Evolutionary conservation across 2,797 vertebrate species (phyloP).

Genomic region (Dendrocincla tyrannina): DNA sequence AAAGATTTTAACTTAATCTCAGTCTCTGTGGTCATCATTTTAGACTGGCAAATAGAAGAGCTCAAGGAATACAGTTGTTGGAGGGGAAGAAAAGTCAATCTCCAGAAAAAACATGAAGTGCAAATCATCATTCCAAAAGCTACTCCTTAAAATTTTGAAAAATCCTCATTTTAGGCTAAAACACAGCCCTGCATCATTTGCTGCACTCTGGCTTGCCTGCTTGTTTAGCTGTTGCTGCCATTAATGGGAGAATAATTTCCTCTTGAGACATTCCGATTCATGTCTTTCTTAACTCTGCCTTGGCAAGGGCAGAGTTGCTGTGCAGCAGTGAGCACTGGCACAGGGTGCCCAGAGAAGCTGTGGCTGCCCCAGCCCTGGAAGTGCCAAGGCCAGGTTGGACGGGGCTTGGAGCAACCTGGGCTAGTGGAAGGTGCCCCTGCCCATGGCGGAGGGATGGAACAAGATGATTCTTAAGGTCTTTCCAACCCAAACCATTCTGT

Average conservation of each 20-base stretch:
- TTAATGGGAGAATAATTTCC: constrained; percentile 61
- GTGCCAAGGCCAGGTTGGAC: not conserved
- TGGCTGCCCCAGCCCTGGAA: not conserved
- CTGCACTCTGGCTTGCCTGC: not conserved
- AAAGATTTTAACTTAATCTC: not conserved
- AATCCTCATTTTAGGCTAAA: not conserved
- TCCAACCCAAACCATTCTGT: not conserved
- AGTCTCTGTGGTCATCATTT: not conserved
- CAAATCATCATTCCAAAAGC: not conserved
- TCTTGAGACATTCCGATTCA: constrained; percentile 46
- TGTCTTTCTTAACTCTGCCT: constrained; percentile 54
- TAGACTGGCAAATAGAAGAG: not conserved
- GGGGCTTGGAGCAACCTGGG: not conserved
- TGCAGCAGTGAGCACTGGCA: not conserved
- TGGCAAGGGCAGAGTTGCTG: constrained; percentile 37
- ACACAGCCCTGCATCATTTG: not conserved
- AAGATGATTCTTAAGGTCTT: not conserved
- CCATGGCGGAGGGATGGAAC: not conserved
- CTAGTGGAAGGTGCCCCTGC: not conserved
- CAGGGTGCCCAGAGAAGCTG: not conserved
- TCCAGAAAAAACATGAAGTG: not conserved
- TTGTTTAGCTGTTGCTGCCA: constrained; percentile 55
- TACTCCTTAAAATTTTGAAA: not conserved
- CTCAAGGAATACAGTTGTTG: not conserved
- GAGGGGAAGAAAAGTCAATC: not conserved